Base-by-base conservation (phyloP, 2,113 vertebrate species). In the Progne subis region DNA sequence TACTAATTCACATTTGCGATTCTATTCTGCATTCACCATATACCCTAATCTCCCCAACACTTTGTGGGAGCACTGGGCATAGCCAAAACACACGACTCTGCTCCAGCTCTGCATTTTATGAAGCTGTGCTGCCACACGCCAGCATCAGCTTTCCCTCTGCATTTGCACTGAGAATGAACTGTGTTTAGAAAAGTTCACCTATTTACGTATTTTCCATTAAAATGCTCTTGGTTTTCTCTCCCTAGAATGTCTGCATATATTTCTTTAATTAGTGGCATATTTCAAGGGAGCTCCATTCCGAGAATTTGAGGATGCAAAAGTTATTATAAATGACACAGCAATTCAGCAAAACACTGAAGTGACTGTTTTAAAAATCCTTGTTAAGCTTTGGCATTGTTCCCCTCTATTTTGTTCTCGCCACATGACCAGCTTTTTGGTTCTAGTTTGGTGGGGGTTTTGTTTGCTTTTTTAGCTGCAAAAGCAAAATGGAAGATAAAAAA, bases 311-410 rank as follows among this genome's bases (percentile, higher is more conserved):
- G 79, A 85, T 76, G 88, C 76, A 77, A 23, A 93, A 90, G 85
- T 94, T 96, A 80, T 83, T 94, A 72, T 49, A 85, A 94, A 93
- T 90, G 84, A 95, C 92, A 88, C 93, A 95, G 94, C 94, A 86
- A 70, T 94, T 90, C 46, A 92, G 94, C 88, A 92, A 94, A 97
- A 96, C 94, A 96, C 94, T 96, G 92, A 82, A 95, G 88, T 92
- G 92, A 91, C 94, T 94, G 96, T 96, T 96, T 90, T 68, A 82
- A 94, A 97, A 97, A 96, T 93, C 96, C 95, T 94, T 23, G 91
- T 96, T 97, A 96, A 97, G 96, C 95, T 96, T 92, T 96, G 94
- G 92, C 96, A 88, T 94, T 96, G 92, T 97, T 97, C 86, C 93
- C 64, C 34, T 92, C 86, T 94, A 18, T 92, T 96, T 82, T 95